Evolutionary conservation across 2,888 invertebrate genomes (phyloP), one percentile per base, ranked within the genome.

Genomic region (Hirtodrosophila cameraria): DNA sequence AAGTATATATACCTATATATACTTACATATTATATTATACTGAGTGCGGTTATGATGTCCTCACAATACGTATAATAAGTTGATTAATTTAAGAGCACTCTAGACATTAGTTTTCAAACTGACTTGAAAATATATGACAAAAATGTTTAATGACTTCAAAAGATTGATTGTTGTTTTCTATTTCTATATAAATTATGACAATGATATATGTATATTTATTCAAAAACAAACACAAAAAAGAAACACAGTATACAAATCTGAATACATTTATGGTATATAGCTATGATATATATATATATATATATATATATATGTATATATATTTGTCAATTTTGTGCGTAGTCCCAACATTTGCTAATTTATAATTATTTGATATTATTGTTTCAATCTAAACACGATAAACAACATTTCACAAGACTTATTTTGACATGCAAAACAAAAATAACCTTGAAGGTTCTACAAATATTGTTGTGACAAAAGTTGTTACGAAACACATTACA

Each of bases 51-150:
- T 52, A 33, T 38, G 31, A 45, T 52, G 69, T 64, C 55, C 71
- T 61, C 76, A 70, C 59, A 35, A 46, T 25, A 50, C 55, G 39
- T 76, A 84, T 36, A 18, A 45, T 86, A 75, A 59, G 86, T 43
- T 82, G 28, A 54, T 35, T 61, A 57, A 43, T 43, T 64, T 67
- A 72, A 67, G 67, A 33, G 23, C 54, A 64, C 31, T 18, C 9
- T 50, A 61, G 65, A 43, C n/a, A 20, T 20, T 73, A 66, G 35
- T 42, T 55, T 57, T 33, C 33, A 35, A 45, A 50, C 15, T 39
- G 72, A 66, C 72, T 30, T 71, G 8, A 15, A 46, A 48, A 58
- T 39, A 64, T 69, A 69, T 28, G 30, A 42, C 38, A 42, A 54
- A 45, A 42, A 52, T 57, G 67, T 67, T 67, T 46, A 58, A 62